Base-by-base conservation (phyloP, 2,113 vertebrate genomes). In the Indri indri region DNA sequence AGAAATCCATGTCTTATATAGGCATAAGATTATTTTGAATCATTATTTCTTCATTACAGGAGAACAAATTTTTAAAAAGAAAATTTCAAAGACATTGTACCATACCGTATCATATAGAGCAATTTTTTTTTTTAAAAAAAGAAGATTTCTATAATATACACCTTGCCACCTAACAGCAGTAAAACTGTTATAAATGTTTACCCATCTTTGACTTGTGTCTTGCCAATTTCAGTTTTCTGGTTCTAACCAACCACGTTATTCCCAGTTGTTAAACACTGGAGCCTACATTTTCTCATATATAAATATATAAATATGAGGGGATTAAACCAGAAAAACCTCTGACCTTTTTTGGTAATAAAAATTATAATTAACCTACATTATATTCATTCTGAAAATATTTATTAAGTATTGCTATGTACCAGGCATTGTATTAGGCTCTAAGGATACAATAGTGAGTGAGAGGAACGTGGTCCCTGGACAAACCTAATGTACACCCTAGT, bases 351-450 rank as follows among this genome's bases (percentile, higher is more conserved):
- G 11, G 13, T 45, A 87, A 91, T 71, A 65, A 71, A 87, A 92
- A 68, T 54, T 32, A 45, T 74, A 83, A 94, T 90, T 68, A 87
- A 73, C 23, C 47, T 79, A 74, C 9, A 42, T 40, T 61, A 1
- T 83, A 81, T 79, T 94, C n/a, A 47, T 40, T 83, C 82, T 65
- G 40, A 63, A 90, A 59, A 20, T 88, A 76, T 45, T 83, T 74
- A 16, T 79, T 52, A 63, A 86, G 3, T 23, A 34, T 17, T 81
- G 22, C 17, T 6, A 12, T 11, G n/a, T 27, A 13, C 73, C 84
- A 50, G 37, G 30, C n/a, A n/a, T 8, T 5, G 4, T 68, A 16
- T 32, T 30, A 22, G 61, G 57, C 40, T 45, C 8, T 45, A 11
- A 97, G 66, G n/a, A 61, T 22, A 34, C 0, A 2, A 32, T 3